Evolutionary conservation across 1,140 invertebrate species (phyloP).

Genomic region (Metaphire vulgaris): DNA sequence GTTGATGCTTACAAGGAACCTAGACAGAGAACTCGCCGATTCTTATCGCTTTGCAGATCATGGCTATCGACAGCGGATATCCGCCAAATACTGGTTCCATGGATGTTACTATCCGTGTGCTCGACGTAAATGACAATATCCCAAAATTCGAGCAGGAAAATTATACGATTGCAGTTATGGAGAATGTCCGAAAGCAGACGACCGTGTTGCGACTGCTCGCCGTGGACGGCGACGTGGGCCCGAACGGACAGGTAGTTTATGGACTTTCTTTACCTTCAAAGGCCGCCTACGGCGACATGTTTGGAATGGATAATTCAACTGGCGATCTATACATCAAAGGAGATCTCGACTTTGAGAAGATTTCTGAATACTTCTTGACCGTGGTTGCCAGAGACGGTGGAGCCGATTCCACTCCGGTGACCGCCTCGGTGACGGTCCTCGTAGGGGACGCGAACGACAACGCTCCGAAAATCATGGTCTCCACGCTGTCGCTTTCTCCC

Average conservation of each 20-base stretch:
- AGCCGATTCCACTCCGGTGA: slow-evolving; percentile 10
- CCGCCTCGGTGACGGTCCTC: slow-evolving; percentile 54
- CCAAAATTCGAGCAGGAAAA: slow-evolving; percentile 22
- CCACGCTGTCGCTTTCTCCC: slow-evolving; percentile 39
- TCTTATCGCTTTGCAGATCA: slow-evolving; percentile 16
- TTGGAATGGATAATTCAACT: slow-evolving; percentile 78
- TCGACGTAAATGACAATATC: slow-evolving; percentile 30
- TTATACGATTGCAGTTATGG: slow-evolving; percentile 16
- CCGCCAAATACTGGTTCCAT: slow-evolving; percentile 24
- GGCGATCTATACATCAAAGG: slow-evolving; percentile 61
- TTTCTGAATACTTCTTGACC: slow-evolving; percentile 13
- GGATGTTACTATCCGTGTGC: slow-evolving; percentile 18
- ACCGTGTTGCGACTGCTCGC: slow-evolving; percentile 22
- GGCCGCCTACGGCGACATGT: slow-evolving; percentile 73
- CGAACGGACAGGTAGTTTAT: slow-evolving; percentile 20
- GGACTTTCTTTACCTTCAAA: slow-evolving; percentile 46
- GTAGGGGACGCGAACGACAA: slow-evolving; percentile 90
- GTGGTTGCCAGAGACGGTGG: slow-evolving; percentile 26
- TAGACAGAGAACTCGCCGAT: slow-evolving; percentile 24
- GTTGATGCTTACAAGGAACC: slow-evolving; percentile 4
- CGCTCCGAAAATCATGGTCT: slow-evolving; percentile 32
- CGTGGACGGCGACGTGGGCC: slow-evolving; percentile 18
- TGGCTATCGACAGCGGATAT: slow-evolving; percentile 26
- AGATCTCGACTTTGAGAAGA: slow-evolving; percentile 42
- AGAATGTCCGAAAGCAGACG: slow-evolving; percentile 6